Conservation (phyloP, 2,113 vertebrate species). For the Pelecanoides urinatrix region DNA sequence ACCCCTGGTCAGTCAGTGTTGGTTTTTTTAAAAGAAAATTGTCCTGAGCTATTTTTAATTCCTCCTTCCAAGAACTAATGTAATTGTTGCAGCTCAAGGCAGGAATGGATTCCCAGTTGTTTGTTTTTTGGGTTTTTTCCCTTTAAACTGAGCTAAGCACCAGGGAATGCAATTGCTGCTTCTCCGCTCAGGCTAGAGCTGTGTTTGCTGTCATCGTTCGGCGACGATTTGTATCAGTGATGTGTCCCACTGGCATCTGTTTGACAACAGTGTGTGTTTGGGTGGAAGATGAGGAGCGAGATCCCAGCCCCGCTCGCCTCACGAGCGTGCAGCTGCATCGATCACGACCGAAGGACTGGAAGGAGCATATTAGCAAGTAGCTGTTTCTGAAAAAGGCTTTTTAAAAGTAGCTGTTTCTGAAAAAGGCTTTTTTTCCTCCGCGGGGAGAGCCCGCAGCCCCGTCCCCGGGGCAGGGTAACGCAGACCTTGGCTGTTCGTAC, state of each 20-base stretch:
- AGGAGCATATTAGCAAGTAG: neutral
- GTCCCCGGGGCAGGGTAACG: neutral
- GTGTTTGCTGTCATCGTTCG: rapidly evolving
- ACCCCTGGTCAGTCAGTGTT: neutral
- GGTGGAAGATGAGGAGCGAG: neutral
- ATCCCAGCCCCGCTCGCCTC: neutral
- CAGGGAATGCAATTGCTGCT: neutral
- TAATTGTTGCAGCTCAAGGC: neutral
- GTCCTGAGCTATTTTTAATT: neutral
- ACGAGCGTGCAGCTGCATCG: neutral
- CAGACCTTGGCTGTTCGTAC: neutral
- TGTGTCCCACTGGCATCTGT: neutral
- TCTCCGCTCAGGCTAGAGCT: neutral
- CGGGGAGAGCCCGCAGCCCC: neutral
- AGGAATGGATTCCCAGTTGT: neutral
- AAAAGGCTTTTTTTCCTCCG: neutral
- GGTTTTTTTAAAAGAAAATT: neutral
- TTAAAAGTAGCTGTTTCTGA: too few species aligned
- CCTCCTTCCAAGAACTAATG: neutral
- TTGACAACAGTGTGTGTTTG: neutral
- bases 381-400: neutral
- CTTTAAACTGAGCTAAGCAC: neutral
- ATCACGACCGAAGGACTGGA: neutral
- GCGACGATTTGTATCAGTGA: neutral
- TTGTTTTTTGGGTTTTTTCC: neutral